A percentile compares a stretch with the other conserved stretches of the same genome.
These are phyloP conservation scores for Halcyon smyrnensis DNA, from an alignment of 2,797 vertebrate genomes.

Conservation along the genomic window DNA sequence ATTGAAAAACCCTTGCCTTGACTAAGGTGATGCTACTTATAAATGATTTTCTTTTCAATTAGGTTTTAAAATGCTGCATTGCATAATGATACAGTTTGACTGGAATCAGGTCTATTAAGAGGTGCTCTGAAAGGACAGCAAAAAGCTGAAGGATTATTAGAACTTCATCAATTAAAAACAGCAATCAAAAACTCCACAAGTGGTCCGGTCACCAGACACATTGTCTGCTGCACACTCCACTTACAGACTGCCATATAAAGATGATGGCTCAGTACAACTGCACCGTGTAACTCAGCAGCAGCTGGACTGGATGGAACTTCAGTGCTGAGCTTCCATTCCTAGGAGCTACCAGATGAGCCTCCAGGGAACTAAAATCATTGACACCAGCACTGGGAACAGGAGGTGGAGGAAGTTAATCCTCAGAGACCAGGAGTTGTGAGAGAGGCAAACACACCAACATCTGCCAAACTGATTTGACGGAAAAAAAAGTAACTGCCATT, in stretches of 20 bases:
- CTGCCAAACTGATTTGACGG: not conserved
- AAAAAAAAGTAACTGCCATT: not conserved
- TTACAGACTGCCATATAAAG: not conserved
- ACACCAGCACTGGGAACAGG: not conserved
- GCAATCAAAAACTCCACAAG: not conserved
- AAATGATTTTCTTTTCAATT: not conserved
- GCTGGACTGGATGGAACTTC: not conserved
- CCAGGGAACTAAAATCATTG: not conserved
- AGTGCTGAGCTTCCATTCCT: not conserved
- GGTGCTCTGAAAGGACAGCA: not conserved
- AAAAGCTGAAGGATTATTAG: not conserved
- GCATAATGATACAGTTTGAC: not conserved
- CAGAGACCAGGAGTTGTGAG: not conserved
- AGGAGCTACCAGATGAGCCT: not conserved
- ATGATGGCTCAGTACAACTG: not conserved
- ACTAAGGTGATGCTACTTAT: fast-evolving
- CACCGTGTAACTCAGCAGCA: not conserved
- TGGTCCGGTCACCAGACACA: not conserved
- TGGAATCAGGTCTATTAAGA: not conserved
- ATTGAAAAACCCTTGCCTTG: not conserved
- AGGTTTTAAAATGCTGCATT: not conserved
- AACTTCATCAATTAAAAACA: not conserved
- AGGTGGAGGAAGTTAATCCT: not conserved
- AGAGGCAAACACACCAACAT: not conserved
- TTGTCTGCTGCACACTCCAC: not conserved